Conservation (phyloP, 2,888 invertebrate species). For the Choristoneura rosaceana region DNA sequence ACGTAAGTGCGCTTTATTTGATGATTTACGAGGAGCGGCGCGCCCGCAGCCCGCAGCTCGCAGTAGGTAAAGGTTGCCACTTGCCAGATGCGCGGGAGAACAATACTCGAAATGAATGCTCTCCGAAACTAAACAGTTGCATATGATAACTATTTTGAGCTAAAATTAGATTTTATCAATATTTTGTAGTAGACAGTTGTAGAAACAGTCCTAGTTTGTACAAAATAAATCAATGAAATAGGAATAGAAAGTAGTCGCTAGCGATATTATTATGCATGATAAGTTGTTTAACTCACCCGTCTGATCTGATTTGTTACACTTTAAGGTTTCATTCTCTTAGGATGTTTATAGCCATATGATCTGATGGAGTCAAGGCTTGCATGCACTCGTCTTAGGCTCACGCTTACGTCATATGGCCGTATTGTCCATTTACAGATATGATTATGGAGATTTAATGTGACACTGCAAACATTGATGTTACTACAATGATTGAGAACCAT, state of each 20-base stretch:
- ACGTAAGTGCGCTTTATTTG: conserved; percentile 32
- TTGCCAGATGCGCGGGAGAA: not conserved
- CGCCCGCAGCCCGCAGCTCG: not conserved
- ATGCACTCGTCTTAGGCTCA: conserved; percentile 26
- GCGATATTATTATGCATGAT: not conserved
- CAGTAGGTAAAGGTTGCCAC: conserved; percentile 9
- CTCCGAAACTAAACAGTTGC: not conserved
- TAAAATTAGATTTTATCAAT: not conserved
- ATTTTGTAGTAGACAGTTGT: not conserved
- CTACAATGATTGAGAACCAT: no score
- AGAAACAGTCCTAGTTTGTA: not conserved
- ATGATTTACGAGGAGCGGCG: conserved; percentile 20
- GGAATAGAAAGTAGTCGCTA: no score
- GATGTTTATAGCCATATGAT: conserved; percentile 6
- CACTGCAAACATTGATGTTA: conserved; percentile 11
- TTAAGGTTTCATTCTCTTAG: not conserved
- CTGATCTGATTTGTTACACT: not conserved
- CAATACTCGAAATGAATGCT: not conserved
- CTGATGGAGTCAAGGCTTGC: conserved; percentile 31
- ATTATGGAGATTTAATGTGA: conserved; percentile 29
- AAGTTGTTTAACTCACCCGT: not conserved
- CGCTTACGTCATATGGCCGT: conserved; percentile 32
- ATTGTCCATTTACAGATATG: conserved; percentile 3
- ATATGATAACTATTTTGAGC: not conserved
- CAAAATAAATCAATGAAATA: not conserved